Evolutionary conservation across 2,113 vertebrate species (phyloP).

Genomic region (Empidonax alnorum): DNA sequence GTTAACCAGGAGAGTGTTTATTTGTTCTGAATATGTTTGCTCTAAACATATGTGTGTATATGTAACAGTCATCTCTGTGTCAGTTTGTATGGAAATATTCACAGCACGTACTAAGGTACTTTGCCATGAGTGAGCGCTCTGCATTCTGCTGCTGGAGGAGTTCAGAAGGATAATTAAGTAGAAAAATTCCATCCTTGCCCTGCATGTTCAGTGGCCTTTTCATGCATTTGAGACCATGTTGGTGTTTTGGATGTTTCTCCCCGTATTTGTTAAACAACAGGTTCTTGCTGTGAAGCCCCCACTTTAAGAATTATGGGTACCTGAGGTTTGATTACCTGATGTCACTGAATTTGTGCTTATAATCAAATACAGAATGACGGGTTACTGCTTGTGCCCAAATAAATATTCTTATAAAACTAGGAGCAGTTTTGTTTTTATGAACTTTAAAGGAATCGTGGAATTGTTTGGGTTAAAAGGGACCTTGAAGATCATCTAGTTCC

Average conservation of each 20-base stretch:
- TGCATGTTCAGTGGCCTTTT: background rate
- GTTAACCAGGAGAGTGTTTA: background rate
- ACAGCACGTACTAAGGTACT: rapidly evolving
- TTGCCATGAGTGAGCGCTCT: background rate
- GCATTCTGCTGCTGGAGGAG: background rate
- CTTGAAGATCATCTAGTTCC: background rate
- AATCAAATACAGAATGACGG: background rate
- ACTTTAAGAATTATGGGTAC: background rate
- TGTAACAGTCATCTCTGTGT: background rate
- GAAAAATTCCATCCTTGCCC: background rate
- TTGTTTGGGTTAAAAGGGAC: background rate
- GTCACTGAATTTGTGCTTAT: background rate
- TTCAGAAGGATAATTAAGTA: background rate
- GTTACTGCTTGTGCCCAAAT: background rate
- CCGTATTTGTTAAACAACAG: background rate
- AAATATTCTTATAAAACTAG: background rate
- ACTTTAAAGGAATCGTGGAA: background rate
- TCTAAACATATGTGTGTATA: background rate
- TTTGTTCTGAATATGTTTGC: background rate
- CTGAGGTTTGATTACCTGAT: background rate
- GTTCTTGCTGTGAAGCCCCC: background rate
- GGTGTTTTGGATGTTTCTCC: background rate
- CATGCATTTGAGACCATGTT: background rate
- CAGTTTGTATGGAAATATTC: background rate
- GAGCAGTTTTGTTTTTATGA: background rate